A percentile compares a stretch with the other conserved stretches of the same genome.
These are phyloP conservation scores for Mylabris sibirica DNA, from an alignment of 2,888 invertebrate species.

Conservation along the genomic window DNA sequence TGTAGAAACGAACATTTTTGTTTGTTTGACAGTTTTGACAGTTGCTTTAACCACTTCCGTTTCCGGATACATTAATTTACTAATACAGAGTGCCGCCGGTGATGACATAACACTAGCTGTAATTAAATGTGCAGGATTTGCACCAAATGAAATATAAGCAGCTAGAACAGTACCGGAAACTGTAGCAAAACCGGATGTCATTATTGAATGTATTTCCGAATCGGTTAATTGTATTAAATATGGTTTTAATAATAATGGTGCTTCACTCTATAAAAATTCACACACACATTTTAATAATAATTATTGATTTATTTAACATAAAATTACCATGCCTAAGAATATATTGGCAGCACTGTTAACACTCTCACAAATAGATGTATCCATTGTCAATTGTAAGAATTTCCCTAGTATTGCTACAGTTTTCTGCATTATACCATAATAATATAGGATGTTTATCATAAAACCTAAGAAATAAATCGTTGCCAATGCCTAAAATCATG, in stretches of 20 bases:
- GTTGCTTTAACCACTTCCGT: slow-evolving; percentile 80
- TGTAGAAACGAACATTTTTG: slow-evolving; percentile 67
- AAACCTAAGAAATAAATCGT: slow-evolving; percentile 96
- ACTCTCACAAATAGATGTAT: slow-evolving; percentile 94
- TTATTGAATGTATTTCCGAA: slow-evolving; percentile 92
- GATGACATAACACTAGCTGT: slow-evolving; percentile 97
- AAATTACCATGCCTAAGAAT: slow-evolving; percentile 86
- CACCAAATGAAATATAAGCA: slow-evolving; percentile 90
- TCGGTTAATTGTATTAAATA: slow-evolving; percentile 84
- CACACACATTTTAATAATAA: neutral
- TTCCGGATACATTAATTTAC: slow-evolving; percentile 93
- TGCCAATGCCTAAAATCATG: slow-evolving; percentile 73
- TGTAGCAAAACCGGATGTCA: slow-evolving; percentile 94
- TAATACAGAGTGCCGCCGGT: slow-evolving; percentile 87
- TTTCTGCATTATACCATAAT: slow-evolving; percentile 88
- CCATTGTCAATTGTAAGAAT: slow-evolving; percentile 74
- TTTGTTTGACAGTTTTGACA: slow-evolving; percentile 76
- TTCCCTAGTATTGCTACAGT: slow-evolving; percentile 82
- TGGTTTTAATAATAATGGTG: slow-evolving; percentile 87
- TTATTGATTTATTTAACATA: neutral
- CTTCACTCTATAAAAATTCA: slow-evolving; percentile 75
- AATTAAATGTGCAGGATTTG: slow-evolving; percentile 85
- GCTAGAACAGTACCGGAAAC: slow-evolving; percentile 94
- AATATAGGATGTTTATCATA: slow-evolving; percentile 87
- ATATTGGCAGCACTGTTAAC: slow-evolving; percentile 92